Evolutionary conservation across 2,797 vertebrate species (phyloP), one percentile per base, ranked within the genome.

Genomic region (Oryzias sinensis): DNA sequence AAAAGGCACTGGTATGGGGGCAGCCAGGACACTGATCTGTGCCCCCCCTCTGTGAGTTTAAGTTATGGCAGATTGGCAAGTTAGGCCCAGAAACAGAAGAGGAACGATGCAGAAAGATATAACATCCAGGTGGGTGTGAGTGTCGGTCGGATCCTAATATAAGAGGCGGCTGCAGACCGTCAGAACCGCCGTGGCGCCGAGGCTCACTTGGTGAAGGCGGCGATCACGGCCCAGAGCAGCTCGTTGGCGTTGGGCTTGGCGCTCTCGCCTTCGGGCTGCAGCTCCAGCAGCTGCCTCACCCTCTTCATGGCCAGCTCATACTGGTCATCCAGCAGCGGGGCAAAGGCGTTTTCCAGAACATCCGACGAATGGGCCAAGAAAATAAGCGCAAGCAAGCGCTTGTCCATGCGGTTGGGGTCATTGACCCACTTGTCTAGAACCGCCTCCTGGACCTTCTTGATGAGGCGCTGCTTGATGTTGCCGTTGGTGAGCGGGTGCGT

Each of bases 371-470:
- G 96, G 25, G 97, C 96, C 70, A 98, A 88, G 77, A 97, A 98
- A 85, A 98, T 93, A 3, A 98, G 96, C 1, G 95, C 94, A 56
- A 98, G 88, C 83, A 97, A 66, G 16, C 96, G 94, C 81, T 95
- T 97, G 93, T 98, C 97, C 95, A 98, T 97, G 75, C 95, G 94
- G 44, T 97, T 94, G 0, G 96, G 94, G 83, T 98, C 96, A 0
- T 98, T 97, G 53, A 97, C 95, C 97, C 97, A 98, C 72, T 94
- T 94, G 76, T 98, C 95, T 82, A 98, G 92, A 62, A 98, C 94
- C 0, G 93, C 94, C 81, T 97, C 96, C 72, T 97, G 96, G 25
- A 97, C 95, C 84, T 94, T 97, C 90, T 94, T 97, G 86, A 98
- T 96, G 82, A 98, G 95, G 25, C 95, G 95, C 77, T 97, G 96